phyloP scores from a whole-genome alignment of 2,888 invertebrate species.

The Dascillus cervinus region DNA sequence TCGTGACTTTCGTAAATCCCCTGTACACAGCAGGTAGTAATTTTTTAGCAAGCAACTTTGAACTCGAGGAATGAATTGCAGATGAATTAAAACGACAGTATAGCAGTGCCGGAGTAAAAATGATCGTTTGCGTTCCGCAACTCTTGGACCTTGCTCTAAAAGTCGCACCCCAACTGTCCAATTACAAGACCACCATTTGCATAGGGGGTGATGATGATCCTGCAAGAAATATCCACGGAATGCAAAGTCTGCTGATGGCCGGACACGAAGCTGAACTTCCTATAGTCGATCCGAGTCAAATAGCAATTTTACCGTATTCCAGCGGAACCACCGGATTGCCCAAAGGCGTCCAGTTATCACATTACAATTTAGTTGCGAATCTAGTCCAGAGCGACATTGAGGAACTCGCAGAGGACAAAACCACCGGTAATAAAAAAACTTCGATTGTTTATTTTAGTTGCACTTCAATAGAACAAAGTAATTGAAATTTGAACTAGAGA shows the following conservation, averaged over 20 bases:
- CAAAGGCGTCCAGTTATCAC: slow-evolving; percentile 70
- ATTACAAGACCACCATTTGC: slow-evolving; percentile 56
- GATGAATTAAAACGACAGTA: slow-evolving; percentile 60
- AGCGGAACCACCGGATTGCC: slow-evolving; percentile 78
- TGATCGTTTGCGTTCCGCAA: slow-evolving; percentile 56
- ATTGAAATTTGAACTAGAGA: too few species aligned
- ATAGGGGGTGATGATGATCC: slow-evolving; percentile 53
- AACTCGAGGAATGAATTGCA: too few species aligned
- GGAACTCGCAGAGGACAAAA: too few species aligned
- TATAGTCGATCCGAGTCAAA: slow-evolving; percentile 44
- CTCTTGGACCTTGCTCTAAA: slow-evolving; percentile 53
- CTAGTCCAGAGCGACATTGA: slow-evolving; percentile 36
- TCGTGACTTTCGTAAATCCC: slow-evolving; percentile 63
- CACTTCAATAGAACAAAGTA: too few species aligned
- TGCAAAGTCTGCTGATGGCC: slow-evolving; percentile 37
- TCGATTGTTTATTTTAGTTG: too few species aligned
- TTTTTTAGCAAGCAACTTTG: too few species aligned
- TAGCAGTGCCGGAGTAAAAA: slow-evolving; percentile 53
- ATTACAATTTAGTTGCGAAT: slow-evolving; percentile 53
- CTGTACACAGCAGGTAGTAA: slow-evolving; percentile 56
- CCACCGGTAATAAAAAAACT: too few species aligned
- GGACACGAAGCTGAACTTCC: slow-evolving; percentile 40
- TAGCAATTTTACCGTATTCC: slow-evolving; percentile 55
- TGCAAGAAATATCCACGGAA: slow-evolving; percentile 37
- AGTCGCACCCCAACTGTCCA: slow-evolving; percentile 47